Conservation (phyloP, 2,888 invertebrate genomes). For the Caenorhabditis wallacei region DNA sequence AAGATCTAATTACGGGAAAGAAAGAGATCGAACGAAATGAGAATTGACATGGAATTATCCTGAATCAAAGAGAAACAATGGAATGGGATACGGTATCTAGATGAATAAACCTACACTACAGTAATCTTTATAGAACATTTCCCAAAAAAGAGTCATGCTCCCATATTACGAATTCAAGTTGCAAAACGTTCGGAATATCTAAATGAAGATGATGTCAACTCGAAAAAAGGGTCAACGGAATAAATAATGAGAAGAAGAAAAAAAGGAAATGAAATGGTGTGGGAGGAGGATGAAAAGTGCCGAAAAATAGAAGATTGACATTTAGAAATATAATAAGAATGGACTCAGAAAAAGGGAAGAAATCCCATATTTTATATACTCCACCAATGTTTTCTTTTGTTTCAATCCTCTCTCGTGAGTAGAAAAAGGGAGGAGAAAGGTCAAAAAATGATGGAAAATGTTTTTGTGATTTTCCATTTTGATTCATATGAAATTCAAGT, state of each 20-base stretch:
- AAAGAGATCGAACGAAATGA: constrained; percentile 17
- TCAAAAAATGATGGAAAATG: constrained; percentile 23
- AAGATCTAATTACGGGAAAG: constrained; percentile 11
- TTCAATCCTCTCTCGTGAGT: not conserved
- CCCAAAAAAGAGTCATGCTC: too few species aligned
- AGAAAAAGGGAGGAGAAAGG: constrained; percentile 18
- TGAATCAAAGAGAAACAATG: too few species aligned
- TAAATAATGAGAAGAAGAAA: constrained; percentile 4
- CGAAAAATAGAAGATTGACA: constrained; percentile 14
- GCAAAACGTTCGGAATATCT: constrained; percentile 7
- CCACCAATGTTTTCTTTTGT: constrained; percentile 1
- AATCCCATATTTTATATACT: constrained; percentile 12
- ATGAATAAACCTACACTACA: not conserved
- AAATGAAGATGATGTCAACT: constrained; percentile 27
- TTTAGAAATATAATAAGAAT: constrained; percentile 1
- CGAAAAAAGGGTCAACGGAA: constrained; percentile 17
- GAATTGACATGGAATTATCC: not conserved
- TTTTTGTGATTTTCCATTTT: constrained; percentile 24
- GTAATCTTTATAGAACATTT: too few species aligned
- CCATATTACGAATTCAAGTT: not conserved
- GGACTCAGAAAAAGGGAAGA: too few species aligned
- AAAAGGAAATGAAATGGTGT: constrained; percentile 29
- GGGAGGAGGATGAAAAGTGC: constrained; percentile 9
- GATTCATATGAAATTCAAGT: constrained; percentile 40
- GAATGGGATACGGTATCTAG: not conserved